These are phyloP conservation scores for Dipodomys merriami DNA, from an alignment of 2,113 vertebrate genomes.

Conservation along the genomic window DNA sequence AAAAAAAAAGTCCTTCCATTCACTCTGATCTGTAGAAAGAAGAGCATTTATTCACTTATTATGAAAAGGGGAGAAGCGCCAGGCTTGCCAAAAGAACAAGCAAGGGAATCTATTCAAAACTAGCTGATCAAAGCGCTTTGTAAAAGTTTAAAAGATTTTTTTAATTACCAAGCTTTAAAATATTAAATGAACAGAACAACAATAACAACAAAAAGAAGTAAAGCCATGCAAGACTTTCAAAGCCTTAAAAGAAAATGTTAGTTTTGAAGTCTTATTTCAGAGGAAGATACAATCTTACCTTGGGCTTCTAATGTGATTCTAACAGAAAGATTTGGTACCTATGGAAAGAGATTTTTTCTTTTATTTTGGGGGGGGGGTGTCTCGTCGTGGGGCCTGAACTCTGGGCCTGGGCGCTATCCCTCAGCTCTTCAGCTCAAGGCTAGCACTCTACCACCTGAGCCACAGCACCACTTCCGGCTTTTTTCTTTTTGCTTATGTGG, in stretches of 20 bases:
- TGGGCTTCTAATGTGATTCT: conserved; percentile 64
- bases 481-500: no score
- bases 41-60: neutral
- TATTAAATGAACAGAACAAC: neutral
- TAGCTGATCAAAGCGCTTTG: neutral
- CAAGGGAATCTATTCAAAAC: neutral
- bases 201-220: conserved; percentile 13
- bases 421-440: no score
- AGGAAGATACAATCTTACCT: conserved; percentile 12
- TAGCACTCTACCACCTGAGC: no score
- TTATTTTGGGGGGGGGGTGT: no score
- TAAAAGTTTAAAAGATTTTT: neutral
- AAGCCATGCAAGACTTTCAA: neutral
- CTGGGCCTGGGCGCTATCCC: no score
- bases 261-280: neutral
- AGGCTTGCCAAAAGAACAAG: neutral
- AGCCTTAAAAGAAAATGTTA: neutral
- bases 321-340: conserved; percentile 59
- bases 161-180: neutral
- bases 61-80: neutral
- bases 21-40: neutral
- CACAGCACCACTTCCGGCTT: no score
- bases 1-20: conserved; percentile 19
- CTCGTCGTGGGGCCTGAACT: no score
- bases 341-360: neutral